Evolutionary conservation across 2,797 vertebrate genomes (phyloP).

Genomic region (Poeciliopsis turneri): DNA sequence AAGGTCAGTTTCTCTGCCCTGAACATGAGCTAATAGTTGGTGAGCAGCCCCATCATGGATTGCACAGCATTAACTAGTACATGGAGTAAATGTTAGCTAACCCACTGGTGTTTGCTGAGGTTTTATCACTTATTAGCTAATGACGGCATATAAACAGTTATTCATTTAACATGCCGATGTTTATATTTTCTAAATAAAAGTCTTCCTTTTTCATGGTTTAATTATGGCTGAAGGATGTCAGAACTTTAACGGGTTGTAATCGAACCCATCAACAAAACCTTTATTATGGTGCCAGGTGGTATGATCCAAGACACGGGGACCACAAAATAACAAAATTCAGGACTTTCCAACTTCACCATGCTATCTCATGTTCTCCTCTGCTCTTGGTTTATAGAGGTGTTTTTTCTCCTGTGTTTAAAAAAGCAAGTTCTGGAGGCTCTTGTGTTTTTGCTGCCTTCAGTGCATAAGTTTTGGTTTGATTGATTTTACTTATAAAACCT

Average conservation of each 20-base stretch:
- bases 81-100: not conserved
- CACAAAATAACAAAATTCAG: not conserved
- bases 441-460: constrained; percentile 60
- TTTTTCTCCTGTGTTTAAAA: constrained; percentile 2
- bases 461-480: constrained; percentile 49
- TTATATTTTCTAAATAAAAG: not conserved
- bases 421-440: constrained; percentile 15
- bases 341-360: constrained; percentile 10
- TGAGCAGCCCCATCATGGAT: not conserved
- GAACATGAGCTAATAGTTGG: not conserved
- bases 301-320: not conserved
- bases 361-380: constrained; percentile 57
- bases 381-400: constrained; percentile 49
- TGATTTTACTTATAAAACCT: constrained; percentile 46
- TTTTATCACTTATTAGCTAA: not conserved
- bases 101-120: not conserved
- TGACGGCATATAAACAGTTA: not conserved
- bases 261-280: not conserved
- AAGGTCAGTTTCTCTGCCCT: constrained; percentile 61
- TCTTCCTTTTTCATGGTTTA: not conserved
- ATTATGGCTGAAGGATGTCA: not conserved
- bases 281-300: not conserved
- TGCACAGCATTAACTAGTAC: not conserved
- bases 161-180: not conserved
- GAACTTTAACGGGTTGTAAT: no score